Percentiles rank a stretch among this genome's conserved stretches.
phyloP scores from a whole-genome alignment of 2,113 vertebrate genomes.

The Microcebus lehilahytsara region DNA sequence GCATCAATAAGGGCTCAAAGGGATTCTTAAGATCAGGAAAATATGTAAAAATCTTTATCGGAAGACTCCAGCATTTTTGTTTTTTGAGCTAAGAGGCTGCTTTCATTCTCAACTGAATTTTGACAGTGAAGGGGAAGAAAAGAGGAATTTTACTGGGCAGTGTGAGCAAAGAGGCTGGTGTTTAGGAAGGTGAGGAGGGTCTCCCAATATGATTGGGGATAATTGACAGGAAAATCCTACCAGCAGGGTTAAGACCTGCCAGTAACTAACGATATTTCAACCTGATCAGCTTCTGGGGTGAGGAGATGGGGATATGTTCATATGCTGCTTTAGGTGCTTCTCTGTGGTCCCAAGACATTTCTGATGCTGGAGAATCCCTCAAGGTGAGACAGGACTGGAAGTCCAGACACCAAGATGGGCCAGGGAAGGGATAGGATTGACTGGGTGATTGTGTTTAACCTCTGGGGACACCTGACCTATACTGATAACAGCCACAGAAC shows the following conservation, averaged over 20 bases:
- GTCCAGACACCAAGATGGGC: not conserved
- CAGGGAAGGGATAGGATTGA: not conserved
- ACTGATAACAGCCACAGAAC: not conserved
- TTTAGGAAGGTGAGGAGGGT: not conserved
- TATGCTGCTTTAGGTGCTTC: not conserved
- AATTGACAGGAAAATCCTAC: not conserved
- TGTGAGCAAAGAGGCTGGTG: not conserved
- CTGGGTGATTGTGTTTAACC: not conserved
- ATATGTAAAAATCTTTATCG: not conserved
- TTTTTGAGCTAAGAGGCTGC: not conserved
- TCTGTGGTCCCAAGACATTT: not conserved
- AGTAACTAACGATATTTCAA: not conserved
- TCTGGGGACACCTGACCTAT: not conserved
- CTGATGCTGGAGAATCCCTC: not conserved
- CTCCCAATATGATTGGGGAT: not conserved
- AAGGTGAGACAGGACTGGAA: not conserved
- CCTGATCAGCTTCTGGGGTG: not conserved
- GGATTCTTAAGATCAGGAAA: not conserved
- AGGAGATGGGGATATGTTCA: not conserved
- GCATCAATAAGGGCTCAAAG: not conserved
- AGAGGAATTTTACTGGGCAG: not conserved
- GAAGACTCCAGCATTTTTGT: not conserved
- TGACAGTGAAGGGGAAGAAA: not conserved
- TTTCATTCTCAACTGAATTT: conserved; percentile 7
- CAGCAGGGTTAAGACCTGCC: not conserved